Conservation (phyloP, 2,888 invertebrate genomes). For the Sinelater perroti region DNA sequence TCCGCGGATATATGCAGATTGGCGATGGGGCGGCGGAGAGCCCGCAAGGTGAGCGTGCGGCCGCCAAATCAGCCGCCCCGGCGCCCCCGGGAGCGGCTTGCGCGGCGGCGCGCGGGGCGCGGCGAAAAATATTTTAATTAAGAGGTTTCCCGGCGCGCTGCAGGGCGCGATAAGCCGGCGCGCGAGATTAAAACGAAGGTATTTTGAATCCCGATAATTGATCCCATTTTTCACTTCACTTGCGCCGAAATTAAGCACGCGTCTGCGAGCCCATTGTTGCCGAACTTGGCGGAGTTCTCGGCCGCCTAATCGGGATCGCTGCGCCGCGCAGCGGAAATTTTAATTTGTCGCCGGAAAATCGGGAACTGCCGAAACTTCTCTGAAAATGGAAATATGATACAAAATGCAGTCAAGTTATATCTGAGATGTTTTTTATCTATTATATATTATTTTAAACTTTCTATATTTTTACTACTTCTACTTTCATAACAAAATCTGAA, state of each 20-base stretch:
- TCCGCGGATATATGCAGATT: conserved; percentile 28
- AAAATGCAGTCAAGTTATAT: no score
- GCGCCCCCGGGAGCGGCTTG: no score
- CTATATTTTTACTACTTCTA: no score
- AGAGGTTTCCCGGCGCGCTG: no score
- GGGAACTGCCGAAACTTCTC: conserved; percentile 8
- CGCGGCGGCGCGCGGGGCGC: no score
- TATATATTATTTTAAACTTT: no score
- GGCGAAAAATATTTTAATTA: no score
- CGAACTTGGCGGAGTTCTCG: conserved; percentile 8
- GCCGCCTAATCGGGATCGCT: neutral
- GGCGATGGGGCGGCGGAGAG: conserved; percentile 2
- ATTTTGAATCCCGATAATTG: conserved; percentile 39
- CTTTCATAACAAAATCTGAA: no score
- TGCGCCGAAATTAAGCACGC: conserved; percentile 36
- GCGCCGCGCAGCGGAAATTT: neutral
- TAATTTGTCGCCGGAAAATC: neutral
- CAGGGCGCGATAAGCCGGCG: conserved; percentile 31
- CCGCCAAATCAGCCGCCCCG: no score
- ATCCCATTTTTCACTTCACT: conserved; percentile 41
- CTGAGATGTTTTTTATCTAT: no score
- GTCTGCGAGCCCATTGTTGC: conserved; percentile 36
- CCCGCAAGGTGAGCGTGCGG: no score
- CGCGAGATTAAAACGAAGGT: conserved; percentile 34
- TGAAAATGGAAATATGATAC: conserved; percentile 12